phyloP scores from a whole-genome alignment of 2,888 invertebrate genomes.

The Timandra comae region DNA sequence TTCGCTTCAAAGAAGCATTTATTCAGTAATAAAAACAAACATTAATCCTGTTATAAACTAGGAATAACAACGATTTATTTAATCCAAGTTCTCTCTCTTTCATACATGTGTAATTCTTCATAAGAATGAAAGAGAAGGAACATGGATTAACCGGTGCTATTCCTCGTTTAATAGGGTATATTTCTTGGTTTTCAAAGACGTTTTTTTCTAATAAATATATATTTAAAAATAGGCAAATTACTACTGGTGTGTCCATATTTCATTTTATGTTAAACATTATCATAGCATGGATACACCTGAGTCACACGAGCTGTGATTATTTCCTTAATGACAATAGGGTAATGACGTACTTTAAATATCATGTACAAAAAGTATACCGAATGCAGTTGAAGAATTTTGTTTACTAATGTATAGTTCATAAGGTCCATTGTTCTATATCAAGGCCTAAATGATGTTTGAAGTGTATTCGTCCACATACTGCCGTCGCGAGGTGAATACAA shows the following conservation, averaged over 20 bases:
- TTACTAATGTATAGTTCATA: slow-evolving; percentile 7
- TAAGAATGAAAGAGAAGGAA: too few relatives aligned
- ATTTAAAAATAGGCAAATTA: slow-evolving; percentile 51
- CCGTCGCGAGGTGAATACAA: neutral
- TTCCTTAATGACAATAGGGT: slow-evolving; percentile 48
- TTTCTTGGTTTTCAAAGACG: slow-evolving; percentile 1
- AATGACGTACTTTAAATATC: slow-evolving; percentile 30
- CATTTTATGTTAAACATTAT: slow-evolving; percentile 1
- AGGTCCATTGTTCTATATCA: too few relatives aligned
- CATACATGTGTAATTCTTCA: too few relatives aligned
- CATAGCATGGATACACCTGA: slow-evolving; percentile 12
- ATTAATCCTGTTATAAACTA: slow-evolving; percentile 7
- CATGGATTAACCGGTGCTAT: too few relatives aligned
- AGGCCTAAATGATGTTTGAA: too few relatives aligned
- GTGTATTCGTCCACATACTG: too few relatives aligned
- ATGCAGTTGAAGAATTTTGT: slow-evolving; percentile 23
- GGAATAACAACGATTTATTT: too few relatives aligned
- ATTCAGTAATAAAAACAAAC: slow-evolving; percentile 5
- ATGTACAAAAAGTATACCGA: slow-evolving; percentile 50
- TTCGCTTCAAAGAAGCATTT: slow-evolving; percentile 21
- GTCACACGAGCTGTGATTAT: slow-evolving; percentile 36
- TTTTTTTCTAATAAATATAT: neutral
- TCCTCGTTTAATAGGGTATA: too few relatives aligned
- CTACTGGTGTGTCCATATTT: slow-evolving; percentile 23
- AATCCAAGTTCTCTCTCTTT: too few relatives aligned